Percentiles rank a stretch among this genome's conserved stretches.
These are phyloP conservation scores for Bunonema sp. DNA, from an alignment of 2,888 invertebrate genomes.

Conservation along the genomic window DNA sequence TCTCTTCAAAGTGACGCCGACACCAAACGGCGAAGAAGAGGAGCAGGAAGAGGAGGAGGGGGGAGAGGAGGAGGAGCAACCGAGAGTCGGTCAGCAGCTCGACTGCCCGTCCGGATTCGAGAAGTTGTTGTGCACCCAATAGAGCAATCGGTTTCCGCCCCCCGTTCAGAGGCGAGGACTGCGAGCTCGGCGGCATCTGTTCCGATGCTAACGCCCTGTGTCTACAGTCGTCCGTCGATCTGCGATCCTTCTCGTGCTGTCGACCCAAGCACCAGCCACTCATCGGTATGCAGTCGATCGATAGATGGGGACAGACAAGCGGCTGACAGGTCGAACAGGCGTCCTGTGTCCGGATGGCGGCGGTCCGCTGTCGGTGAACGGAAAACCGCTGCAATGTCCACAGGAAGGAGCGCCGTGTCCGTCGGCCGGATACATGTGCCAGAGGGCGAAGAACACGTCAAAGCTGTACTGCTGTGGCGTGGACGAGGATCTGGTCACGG, in stretches of 20 bases:
- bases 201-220: too few relatives aligned
- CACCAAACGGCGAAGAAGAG: too few relatives aligned
- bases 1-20: too few relatives aligned
- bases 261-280: not conserved
- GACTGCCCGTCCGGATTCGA: too few relatives aligned
- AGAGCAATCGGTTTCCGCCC: too few relatives aligned
- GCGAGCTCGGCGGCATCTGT: not conserved
- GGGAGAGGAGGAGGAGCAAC: too few relatives aligned
- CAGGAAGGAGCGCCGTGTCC: slow-evolving; percentile 13
- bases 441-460: slow-evolving; percentile 7
- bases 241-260: not conserved
- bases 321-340: not conserved
- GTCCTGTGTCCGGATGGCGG: slow-evolving; percentile 10
- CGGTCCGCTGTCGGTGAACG: slow-evolving; percentile 8
- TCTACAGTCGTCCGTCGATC: too few relatives aligned
- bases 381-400: slow-evolving; percentile 10
- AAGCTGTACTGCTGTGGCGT: slow-evolving; percentile 6
- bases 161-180: slow-evolving; percentile 1
- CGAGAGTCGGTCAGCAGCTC: too few relatives aligned
- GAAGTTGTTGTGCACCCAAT: too few relatives aligned
- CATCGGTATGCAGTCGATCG: not conserved
- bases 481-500: not conserved
- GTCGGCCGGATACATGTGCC: slow-evolving; percentile 14
- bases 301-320: not conserved
- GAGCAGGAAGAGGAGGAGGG: too few relatives aligned